phyloP scores from a whole-genome alignment of 2,797 vertebrate species.

The Loris lydekkerianus region DNA sequence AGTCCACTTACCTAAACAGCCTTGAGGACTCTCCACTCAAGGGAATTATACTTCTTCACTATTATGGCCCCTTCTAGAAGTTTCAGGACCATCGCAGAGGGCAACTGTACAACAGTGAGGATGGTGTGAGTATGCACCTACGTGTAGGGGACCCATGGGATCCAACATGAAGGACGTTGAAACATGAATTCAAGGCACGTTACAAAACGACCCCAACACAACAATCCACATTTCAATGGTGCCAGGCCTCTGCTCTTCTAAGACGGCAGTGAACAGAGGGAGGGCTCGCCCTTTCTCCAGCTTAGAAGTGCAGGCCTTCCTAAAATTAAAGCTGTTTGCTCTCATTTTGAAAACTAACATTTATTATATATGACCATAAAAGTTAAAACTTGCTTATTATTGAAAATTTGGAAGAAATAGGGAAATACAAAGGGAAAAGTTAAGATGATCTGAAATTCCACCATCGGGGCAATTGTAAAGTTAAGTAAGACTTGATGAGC shows the following conservation, averaged over 20 bases:
- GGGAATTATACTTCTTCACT: not conserved
- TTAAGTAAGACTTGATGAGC: not conserved
- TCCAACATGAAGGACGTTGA: not conserved
- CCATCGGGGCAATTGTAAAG: not conserved
- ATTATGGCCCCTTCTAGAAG: not conserved
- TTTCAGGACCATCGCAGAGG: not conserved
- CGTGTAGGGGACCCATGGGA: not conserved
- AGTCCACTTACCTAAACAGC: not conserved
- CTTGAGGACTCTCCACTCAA: not conserved
- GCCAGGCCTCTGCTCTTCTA: fast-evolving
- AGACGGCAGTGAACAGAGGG: not conserved
- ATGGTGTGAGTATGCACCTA: too few relatives aligned
- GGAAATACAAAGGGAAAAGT: not conserved
- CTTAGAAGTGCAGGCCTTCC: not conserved
- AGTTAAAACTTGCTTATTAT: not conserved
- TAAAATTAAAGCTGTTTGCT: not conserved
- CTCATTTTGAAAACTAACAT: not conserved
- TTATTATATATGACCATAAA: not conserved
- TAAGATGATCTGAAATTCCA: not conserved
- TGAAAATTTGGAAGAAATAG: not conserved
- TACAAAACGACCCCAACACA: not conserved
- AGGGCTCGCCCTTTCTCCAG: not conserved
- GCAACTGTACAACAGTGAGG: not conserved
- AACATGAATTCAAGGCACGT: not conserved
- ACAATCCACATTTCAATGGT: fast-evolving